phyloP scores from a whole-genome alignment of 1,140 invertebrate genomes.

The Brachionus rubens region DNA sequence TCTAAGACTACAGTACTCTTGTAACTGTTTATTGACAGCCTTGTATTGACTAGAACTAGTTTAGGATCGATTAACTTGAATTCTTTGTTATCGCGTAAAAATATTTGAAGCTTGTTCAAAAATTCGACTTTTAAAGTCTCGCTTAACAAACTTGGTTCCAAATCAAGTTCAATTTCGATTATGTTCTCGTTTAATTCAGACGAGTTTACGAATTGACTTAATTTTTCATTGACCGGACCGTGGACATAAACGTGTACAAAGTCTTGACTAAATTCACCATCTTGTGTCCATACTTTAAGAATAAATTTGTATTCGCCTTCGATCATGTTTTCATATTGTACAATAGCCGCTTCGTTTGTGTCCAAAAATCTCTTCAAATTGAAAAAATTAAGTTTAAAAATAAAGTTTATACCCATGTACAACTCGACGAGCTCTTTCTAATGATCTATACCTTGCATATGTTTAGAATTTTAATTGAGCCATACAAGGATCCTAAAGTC shows the following conservation, averaged over 20 bases:
- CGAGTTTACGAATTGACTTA: neutral
- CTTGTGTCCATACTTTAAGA: conserved; percentile 27
- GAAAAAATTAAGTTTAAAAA: neutral
- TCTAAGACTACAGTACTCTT: neutral
- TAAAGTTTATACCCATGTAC: neutral
- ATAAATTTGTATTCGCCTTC: conserved; percentile 37
- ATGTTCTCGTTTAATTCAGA: neutral
- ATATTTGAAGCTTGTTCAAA: conserved; percentile 8
- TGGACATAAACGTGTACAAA: conserved; percentile 22
- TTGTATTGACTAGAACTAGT: conserved; percentile 2
- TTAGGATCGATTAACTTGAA: conserved; percentile 16
- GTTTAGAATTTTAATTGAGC: too few relatives aligned
- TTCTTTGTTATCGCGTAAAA: conserved; percentile 17
- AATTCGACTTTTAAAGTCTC: conserved; percentile 10
- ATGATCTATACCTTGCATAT: too few relatives aligned
- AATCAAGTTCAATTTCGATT: conserved; percentile 30
- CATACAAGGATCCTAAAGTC: too few relatives aligned
- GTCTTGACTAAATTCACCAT: conserved; percentile 40
- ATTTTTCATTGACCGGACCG: neutral
- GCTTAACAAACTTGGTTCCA: conserved; percentile 7
- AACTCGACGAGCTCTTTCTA: too few relatives aligned
- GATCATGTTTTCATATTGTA: conserved; percentile 24
- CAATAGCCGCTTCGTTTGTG: conserved; percentile 4
- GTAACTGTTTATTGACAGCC: neutral
- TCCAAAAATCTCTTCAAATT: neutral